Evolutionary conservation across 2,797 vertebrate species (phyloP), one percentile per base, ranked within the genome.

Genomic region (Catostomus latipinnis): DNA sequence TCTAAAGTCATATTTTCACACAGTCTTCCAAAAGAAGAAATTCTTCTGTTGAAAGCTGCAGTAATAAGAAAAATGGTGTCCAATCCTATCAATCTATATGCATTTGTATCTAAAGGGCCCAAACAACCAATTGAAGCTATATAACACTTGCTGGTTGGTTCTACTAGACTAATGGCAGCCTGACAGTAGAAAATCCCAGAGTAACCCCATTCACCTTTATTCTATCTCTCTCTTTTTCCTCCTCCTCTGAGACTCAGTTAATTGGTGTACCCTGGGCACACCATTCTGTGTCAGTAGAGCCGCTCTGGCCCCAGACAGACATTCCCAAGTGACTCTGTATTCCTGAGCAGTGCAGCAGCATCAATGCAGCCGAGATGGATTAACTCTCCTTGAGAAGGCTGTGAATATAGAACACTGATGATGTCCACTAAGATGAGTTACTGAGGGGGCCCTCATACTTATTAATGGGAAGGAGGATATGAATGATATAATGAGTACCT

Each of bases 341-440:
- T 62, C 74, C 87, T 82, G 72, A 2, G 45, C 57, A 82, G 83
- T 78, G 80, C 3, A 22, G 6, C 50, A 80, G 81, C 78, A 87
- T 88, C 85, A 84, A 84, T 85, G 78, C 72, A 61, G 80, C 49
- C 14, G 80, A 82, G 71, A 76, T 63, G 74, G 81, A 87, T 88
- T 85, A 82, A 82, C 80, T 72, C 83, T 80, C 56, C 50, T 74
- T 82, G 61, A 82, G 83, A 78, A 80, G 58, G 57, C 68, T 81
- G 81, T 88, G 86, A 86, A 86, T 86, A 88, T 84, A 83, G 79
- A 82, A 76, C 85, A 78, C 72, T 73, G 71, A 81, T 84, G 83
- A 84, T 78, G 79, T 66, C 70, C 67, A 74, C 34, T 82, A 80
- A 82, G 60, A 74, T 71, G 66, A 57, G 76, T 66, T 61, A 65